Percentiles rank a stretch among this genome's conserved stretches.
Conservation (phyloP, 2,113 vertebrate genomes). For the Agelaius tricolor region DNA sequence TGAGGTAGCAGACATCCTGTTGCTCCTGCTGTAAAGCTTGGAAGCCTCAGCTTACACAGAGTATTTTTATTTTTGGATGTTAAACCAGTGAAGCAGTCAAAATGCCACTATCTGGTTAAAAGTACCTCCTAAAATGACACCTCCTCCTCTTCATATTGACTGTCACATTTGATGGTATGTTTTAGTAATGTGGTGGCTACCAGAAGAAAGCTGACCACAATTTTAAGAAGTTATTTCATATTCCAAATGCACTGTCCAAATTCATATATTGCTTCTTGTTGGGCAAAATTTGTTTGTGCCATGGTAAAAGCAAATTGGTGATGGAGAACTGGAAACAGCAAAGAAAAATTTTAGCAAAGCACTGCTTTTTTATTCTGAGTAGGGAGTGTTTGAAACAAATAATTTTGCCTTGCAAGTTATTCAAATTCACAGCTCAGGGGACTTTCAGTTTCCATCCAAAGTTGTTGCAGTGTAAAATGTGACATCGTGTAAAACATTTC, state of each 20-base stretch:
- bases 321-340: background rate
- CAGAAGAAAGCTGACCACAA: background rate
- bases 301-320: background rate
- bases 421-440: background rate
- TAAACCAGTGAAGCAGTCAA: background rate
- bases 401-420: background rate
- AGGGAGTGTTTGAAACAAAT: background rate
- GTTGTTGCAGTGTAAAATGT: background rate
- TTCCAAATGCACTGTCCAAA: background rate
- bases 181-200: background rate
- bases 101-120: background rate
- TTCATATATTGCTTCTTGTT: accelerated
- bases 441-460: background rate
- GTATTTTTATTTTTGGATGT: conserved; percentile 11
- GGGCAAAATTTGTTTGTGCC: background rate
- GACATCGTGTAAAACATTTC: background rate
- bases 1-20: background rate
- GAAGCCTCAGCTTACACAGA: background rate
- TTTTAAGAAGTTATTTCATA: background rate
- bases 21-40: background rate
- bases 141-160: background rate
- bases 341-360: background rate
- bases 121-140: background rate
- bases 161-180: background rate
- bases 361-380: background rate